These are phyloP conservation scores for Rhabdomys pumilio DNA, from an alignment of 2,797 vertebrate species.

Conservation along the genomic window DNA sequence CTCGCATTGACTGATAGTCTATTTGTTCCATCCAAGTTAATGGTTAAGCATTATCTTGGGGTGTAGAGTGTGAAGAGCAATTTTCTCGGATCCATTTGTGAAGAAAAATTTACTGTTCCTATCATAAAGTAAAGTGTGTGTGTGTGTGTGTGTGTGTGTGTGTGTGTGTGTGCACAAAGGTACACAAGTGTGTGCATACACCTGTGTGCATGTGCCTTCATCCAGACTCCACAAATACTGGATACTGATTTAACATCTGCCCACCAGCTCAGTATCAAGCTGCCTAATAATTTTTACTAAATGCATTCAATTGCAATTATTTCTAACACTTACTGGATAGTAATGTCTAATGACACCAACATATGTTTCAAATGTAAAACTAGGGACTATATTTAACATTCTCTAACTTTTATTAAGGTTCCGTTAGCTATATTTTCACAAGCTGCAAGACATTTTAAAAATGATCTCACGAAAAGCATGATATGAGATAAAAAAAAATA, in stretches of 20 bases:
- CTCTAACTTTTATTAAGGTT: neutral
- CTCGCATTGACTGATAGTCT: slow-evolving; percentile 6
- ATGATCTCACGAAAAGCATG: neutral
- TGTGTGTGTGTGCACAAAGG: neutral
- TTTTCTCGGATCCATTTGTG: neutral
- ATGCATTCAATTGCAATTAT: neutral
- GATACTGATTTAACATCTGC: neutral
- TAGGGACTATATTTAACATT: neutral
- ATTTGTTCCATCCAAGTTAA: neutral
- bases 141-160: too few species aligned
- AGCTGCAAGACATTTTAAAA: neutral
- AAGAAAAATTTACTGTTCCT: neutral
- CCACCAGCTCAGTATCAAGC: neutral
- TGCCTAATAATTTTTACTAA: neutral
- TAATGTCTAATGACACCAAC: neutral
- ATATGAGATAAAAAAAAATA: slow-evolving; percentile 37
- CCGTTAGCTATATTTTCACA: neutral
- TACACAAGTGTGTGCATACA: too few species aligned
- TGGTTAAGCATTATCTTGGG: neutral
- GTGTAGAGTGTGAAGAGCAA: neutral
- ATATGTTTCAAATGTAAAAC: slow-evolving; percentile 27
- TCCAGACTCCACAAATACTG: neutral
- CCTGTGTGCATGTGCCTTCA: neutral
- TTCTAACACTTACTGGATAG: neutral
- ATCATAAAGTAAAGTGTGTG: rapidly evolving